Evolutionary conservation across 2,113 vertebrate species (phyloP).

Genomic region (Chloropsis cyanopogon): DNA sequence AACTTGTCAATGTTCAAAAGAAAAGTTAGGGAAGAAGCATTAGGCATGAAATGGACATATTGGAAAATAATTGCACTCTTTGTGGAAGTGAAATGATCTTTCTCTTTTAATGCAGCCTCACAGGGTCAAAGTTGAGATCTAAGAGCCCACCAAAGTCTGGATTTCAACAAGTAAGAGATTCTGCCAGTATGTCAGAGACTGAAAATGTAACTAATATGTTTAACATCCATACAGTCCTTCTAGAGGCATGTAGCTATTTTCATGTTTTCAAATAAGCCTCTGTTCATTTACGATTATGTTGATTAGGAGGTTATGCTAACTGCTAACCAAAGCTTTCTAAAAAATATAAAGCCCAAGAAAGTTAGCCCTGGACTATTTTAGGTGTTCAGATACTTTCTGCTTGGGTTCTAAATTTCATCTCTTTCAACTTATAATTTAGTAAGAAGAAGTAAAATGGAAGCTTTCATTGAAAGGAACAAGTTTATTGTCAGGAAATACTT

Average conservation of each 20-base stretch:
- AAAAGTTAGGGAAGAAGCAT: neutral
- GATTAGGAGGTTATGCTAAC: neutral
- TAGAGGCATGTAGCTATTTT: neutral
- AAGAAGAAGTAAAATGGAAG: neutral
- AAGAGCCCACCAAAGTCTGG: neutral
- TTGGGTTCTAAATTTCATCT: neutral
- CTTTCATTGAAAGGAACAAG: neutral
- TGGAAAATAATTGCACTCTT: neutral
- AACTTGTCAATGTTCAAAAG: neutral
- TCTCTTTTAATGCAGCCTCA: neutral
- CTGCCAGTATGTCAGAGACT: neutral
- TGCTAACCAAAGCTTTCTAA: slow-evolving; percentile 11
- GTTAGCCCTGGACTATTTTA: neutral
- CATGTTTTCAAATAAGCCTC: neutral
- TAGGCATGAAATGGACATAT: neutral
- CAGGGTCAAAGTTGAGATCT: neutral
- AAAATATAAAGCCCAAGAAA: neutral
- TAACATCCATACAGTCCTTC: neutral
- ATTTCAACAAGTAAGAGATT: neutral
- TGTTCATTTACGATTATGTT: neutral
- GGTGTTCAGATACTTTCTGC: neutral
- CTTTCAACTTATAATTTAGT: slow-evolving; percentile 18
- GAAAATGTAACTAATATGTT: neutral
- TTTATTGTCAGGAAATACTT: neutral
- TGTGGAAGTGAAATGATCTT: neutral